phyloP scores from a whole-genome alignment of 2,797 vertebrate species.

The Holocentrus rufus region DNA sequence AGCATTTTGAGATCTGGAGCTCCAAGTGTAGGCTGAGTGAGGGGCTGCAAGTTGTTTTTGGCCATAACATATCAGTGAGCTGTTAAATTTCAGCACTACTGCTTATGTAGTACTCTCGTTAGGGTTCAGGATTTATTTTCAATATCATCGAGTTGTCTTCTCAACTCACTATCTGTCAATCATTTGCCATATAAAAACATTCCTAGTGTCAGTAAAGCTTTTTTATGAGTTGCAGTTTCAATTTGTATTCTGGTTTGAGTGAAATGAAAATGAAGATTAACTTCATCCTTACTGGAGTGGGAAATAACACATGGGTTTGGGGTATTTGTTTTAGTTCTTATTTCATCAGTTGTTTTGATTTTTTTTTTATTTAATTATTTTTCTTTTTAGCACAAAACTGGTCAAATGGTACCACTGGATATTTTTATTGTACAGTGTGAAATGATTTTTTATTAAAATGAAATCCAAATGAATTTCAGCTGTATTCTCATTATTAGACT shows the following conservation, averaged over 20 bases:
- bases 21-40: background rate
- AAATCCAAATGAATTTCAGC: conserved; percentile 3
- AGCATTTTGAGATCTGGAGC: conserved; percentile 9
- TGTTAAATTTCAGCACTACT: conserved; percentile 18
- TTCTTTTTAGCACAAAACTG: conserved; percentile 25
- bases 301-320: conserved; percentile 52
- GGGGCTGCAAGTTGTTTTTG: background rate
- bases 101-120: background rate
- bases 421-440: conserved; percentile 69
- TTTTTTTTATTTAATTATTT: conserved; percentile 60
- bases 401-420: conserved; percentile 69
- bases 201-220: background rate
- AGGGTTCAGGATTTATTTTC: background rate
- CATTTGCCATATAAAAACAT: background rate
- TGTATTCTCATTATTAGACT: background rate
- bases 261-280: conserved; percentile 15
- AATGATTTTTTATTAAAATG: conserved; percentile 58
- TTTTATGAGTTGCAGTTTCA: conserved; percentile 2
- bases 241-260: conserved; percentile 5
- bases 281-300: conserved; percentile 29
- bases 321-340: conserved; percentile 25
- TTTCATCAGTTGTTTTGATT: background rate
- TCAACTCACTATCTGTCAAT: background rate
- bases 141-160: background rate
- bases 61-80: conserved; percentile 15